Base-by-base conservation (phyloP, 2,797 vertebrate species). In the Chaetophractus vellerosus region DNA sequence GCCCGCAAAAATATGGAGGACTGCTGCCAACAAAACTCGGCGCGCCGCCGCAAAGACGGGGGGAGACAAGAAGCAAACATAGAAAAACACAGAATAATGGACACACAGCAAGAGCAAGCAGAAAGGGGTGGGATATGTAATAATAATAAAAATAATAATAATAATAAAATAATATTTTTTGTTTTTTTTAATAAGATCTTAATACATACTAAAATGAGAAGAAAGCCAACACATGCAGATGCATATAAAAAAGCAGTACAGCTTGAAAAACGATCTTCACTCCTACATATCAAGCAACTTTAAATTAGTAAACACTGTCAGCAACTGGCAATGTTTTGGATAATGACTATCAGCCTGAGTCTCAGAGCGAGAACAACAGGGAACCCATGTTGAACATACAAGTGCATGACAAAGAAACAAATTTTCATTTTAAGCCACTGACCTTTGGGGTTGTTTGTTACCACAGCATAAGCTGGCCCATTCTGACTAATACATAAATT, bases 171-270 rank as follows among this genome's bases (percentile, higher is more conserved):
- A 71, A 88, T 66, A 96, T 69, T 38, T 38, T 38, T 38, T 38
- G 4, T 38, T 38, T 38, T 38, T 38, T 38, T 38, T 38, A 38
- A 38, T 38, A 71, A 88, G 71, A 96, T 69, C 66, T 89, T 48
- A 92, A 88, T 88, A 61, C 36, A 85, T 24, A 63, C 14, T 91
- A 87, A 68, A 92, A 78, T 69, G 50, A 95, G 69, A 93, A 31
- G 12, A 86, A 48, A 96, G 50, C 59, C 59, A 74, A 91, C 19
- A 41, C 88, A 80, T 26, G 23, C 31, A 61, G 48, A 63, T 92
- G 45, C 82, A 94, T 88, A 87, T 15, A 55, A 92, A 93, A 38
- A 63, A 24, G 63, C 2, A 64, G 31, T 61, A 48, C 36, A 21
- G 24, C 26, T 90, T 93, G 61, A 84, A 92, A 93, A 85, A 86